Base-by-base conservation (phyloP, 2,888 invertebrate species). In the Latrodectus hesperus region DNA sequence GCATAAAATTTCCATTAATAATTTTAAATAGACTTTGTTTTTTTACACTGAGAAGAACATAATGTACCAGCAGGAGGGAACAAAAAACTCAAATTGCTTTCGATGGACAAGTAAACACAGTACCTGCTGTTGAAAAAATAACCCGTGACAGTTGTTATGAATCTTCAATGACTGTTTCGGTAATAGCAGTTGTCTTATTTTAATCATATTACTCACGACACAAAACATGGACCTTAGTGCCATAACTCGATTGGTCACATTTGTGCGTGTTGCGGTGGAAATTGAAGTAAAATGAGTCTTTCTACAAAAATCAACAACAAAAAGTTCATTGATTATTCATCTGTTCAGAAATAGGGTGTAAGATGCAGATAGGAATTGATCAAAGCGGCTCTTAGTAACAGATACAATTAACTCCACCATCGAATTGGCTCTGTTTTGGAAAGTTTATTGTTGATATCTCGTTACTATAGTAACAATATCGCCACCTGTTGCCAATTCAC, bases 401-500 rank as follows among this genome's bases (percentile, higher is more conserved):
- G 81, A 77, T 64, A 81, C 82, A 74, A 82, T 82, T 82, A 82
- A 67, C 17, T 72, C 49, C 17, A 12, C 22, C 65, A 64, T 81
- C 73, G 68, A 49, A 55, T 55, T 53, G 68, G 60, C 38, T 70
- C 53, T 70, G 82, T 67, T 68, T 49, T 52, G 14, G 22, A 53
- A 38, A 71, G 65, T 81, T 71, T 82, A 81, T 87, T 87, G 81
- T 82, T 65, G 67, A 65, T 77, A 14, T n/a, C 16, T 71, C 16
- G 76, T 87, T 52, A 22, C 81, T 73, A 76, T 72, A 77, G 81
- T 26, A 75, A 87, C 86, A 17, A 49, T 67, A 81, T 77, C 76
- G 60, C 67, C 86, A 87, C 86, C 86, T 87, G 86, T 87, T 87
- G 86, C 81, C 81, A 87, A n/a, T 55, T 51, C 65, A 16, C 65